Evolutionary conservation across 2,113 vertebrate species (phyloP), one percentile per base, ranked within the genome.

Genomic region (Toxotes chatareus): DNA sequence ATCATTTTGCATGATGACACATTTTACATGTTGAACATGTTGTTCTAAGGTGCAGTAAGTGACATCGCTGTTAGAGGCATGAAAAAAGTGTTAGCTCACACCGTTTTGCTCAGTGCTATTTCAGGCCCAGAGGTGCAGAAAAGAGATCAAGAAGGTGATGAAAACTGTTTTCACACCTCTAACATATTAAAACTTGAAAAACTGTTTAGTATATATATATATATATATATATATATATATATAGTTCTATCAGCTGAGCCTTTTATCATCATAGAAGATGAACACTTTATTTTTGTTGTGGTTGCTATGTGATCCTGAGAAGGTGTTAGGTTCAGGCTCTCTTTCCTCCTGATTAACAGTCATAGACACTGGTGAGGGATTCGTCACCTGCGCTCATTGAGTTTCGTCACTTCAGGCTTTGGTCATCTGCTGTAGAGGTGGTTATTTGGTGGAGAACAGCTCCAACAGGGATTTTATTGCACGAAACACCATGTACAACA

Each of bases 361-460:
- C 27, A 4, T 0, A 17, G 42, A 19, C 4, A 13, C 7, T 1
- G 55, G 64, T 31, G 84, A 64, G 70, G 21, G 23, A 86, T 67
- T 55, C 44, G 56, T 57, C 80, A 68, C 79, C 69, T 63, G 5
- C 46, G 17, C 56, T 38, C 17, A 27, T 49, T 7, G 14, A 51
- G 11, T 5, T 61, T 56, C 68, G 44, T 64, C 82, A 76, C 78
- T 38, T 67, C 60, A 27, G 64, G 64, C 56, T 73, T 38, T n/a
- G 59, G 57, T 44, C 62, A 32, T 19, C 38, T 40, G 55, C 59
- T 57, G 59, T 0, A 57, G 13, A 14, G 17, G 3, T 56, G 56
- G 1, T 31, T 42, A 4, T 66, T 60, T 51, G 38, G 0, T 17
- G 60, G 32, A 61, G 31, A 46, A 12, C 2, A 32, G 69, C 21